Evolutionary conservation across 1,140 invertebrate species (phyloP).

Genomic region (Periplaneta americana): DNA sequence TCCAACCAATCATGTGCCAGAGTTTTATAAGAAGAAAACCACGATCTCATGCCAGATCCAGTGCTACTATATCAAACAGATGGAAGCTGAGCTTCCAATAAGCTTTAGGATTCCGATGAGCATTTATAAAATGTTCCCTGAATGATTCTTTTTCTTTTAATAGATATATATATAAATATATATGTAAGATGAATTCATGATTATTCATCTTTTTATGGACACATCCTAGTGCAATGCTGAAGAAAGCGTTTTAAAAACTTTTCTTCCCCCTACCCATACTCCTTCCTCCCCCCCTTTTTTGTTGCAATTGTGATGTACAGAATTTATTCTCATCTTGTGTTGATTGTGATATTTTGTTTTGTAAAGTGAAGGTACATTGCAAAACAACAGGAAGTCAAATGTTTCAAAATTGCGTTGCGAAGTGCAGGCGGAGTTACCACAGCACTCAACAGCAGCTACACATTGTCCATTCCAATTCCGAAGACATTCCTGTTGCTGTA

Average conservation of each 20-base stretch:
- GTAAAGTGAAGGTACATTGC: not conserved
- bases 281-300: too few relatives aligned
- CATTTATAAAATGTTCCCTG: slow-evolving; percentile 16
- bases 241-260: slow-evolving; percentile 1
- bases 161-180: slow-evolving; percentile 7
- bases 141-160: slow-evolving; percentile 5
- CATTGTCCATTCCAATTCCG: not conserved
- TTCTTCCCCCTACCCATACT: too few relatives aligned
- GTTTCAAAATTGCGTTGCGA: not conserved
- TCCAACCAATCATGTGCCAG: slow-evolving; percentile 13
- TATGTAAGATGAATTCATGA: slow-evolving; percentile 13
- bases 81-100: slow-evolving; percentile 15
- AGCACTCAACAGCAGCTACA: not conserved
- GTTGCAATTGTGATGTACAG: not conserved
- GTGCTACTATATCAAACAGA: slow-evolving; percentile 6
- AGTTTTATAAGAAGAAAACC: slow-evolving; percentile 5
- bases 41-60: slow-evolving; percentile 13
- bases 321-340: slow-evolving; percentile 2
- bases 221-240: slow-evolving; percentile 9
- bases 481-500: not conserved
- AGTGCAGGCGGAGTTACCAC: not conserved
- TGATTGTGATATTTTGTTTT: slow-evolving; percentile 10
- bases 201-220: not conserved
- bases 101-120: slow-evolving; percentile 17
- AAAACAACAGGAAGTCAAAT: not conserved